Evolutionary conservation across 2,797 vertebrate species (phyloP).

Genomic region (Pseudochirops cupreus): DNA sequence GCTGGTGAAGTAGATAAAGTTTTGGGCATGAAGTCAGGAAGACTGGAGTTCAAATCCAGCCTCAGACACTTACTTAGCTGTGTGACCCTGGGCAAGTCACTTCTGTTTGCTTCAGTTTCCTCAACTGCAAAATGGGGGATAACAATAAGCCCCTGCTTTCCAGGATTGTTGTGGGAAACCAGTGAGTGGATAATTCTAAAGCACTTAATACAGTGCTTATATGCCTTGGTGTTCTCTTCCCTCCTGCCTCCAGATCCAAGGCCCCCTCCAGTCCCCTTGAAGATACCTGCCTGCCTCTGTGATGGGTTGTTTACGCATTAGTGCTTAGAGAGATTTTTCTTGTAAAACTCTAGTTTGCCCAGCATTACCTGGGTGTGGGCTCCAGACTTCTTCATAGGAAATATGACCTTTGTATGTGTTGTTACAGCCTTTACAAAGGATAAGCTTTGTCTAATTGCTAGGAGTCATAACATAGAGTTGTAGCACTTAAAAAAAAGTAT

Average conservation of each 20-base stretch:
- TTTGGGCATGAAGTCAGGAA: background rate
- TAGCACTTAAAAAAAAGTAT: no score
- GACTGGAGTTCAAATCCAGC: background rate
- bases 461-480: background rate
- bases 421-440: slow-evolving; percentile 20
- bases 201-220: slow-evolving; percentile 10
- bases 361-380: background rate
- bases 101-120: background rate
- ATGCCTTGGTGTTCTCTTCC: slow-evolving; percentile 41
- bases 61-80: background rate
- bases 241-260: background rate
- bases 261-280: background rate
- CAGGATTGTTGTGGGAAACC: background rate
- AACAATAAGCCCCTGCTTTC: background rate
- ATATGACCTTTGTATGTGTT: slow-evolving; percentile 30
- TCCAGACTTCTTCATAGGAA: slow-evolving; percentile 43
- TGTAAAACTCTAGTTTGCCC: background rate
- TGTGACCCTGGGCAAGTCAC: background rate
- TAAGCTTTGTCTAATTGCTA: slow-evolving; percentile 16
- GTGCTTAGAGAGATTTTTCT: slow-evolving; percentile 14
- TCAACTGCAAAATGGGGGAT: background rate
- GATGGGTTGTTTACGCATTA: slow-evolving; percentile 38
- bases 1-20: background rate
- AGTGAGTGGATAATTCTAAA: background rate
- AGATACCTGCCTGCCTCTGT: background rate